These are phyloP conservation scores for Peromyscus aztecus DNA, from an alignment of 2,797 vertebrate genomes.

Conservation along the genomic window DNA sequence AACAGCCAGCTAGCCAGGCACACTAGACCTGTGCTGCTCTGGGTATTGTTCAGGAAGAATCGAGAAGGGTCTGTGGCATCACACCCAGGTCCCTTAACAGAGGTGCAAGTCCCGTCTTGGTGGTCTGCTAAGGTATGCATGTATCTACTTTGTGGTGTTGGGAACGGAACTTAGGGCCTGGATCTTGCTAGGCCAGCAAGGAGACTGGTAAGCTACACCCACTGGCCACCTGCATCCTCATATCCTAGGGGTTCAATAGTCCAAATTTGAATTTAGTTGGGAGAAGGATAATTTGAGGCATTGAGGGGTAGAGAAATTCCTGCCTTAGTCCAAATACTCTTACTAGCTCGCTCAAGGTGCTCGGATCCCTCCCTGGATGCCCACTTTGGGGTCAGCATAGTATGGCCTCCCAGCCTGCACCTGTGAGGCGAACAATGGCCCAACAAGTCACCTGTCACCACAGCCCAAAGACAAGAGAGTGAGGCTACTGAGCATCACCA, in stretches of 20 bases:
- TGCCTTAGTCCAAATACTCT: background rate
- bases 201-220: too few relatives aligned
- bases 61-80: too few relatives aligned
- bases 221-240: too few relatives aligned
- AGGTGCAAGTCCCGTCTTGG: background rate
- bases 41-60: background rate
- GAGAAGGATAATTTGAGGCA: background rate
- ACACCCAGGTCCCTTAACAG: too few relatives aligned
- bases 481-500: background rate
- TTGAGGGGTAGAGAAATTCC: background rate
- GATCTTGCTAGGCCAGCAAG: background rate
- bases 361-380: background rate
- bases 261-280: background rate
- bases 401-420: background rate
- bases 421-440: background rate
- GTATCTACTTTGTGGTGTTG: background rate
- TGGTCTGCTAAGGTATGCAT: background rate
- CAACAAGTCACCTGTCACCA: slow-evolving; percentile 48
- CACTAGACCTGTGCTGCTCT: background rate
- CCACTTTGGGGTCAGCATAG: background rate
- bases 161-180: background rate
- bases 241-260: background rate
- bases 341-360: background rate
- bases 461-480: background rate
- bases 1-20: too few relatives aligned